phyloP scores from a whole-genome alignment of 2,888 invertebrate genomes.

The Alitta virens region DNA sequence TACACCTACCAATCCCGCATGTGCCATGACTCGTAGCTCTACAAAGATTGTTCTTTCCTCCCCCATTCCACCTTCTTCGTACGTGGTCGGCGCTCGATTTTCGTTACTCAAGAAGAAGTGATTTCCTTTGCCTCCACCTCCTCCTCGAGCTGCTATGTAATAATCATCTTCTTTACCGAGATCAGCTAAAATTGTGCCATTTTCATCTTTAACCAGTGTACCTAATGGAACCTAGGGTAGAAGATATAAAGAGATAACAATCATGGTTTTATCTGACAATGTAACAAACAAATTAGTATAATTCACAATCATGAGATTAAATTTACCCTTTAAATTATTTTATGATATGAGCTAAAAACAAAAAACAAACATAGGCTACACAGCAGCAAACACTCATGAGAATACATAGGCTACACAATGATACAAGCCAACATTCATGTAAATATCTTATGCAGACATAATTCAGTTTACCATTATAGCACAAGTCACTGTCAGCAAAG shows the following conservation, averaged over 20 bases:
- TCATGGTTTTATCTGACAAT: too few relatives aligned
- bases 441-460: too few relatives aligned
- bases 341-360: too few relatives aligned
- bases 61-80: constrained; percentile 60
- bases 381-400: too few relatives aligned
- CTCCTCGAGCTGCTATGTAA: constrained; percentile 92
- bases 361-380: too few relatives aligned
- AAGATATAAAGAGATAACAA: too few relatives aligned
- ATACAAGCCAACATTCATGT: too few relatives aligned
- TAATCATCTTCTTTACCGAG: constrained; percentile 68
- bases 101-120: constrained; percentile 79
- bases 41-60: constrained; percentile 66
- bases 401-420: too few relatives aligned
- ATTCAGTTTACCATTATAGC: too few relatives aligned
- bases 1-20: constrained; percentile 68
- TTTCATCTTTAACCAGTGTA: constrained; percentile 64
- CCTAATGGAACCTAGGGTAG: constrained; percentile 84
- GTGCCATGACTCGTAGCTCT: constrained; percentile 90
- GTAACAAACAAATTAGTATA: not conserved
- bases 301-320: not conserved
- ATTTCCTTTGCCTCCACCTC: constrained; percentile 94
- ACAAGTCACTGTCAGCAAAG: too few relatives aligned
- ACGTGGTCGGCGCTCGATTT: constrained; percentile 72
- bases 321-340: not conserved
- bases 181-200: constrained; percentile 68